These are phyloP conservation scores for Drosophila eohydei DNA, from an alignment of 2,888 invertebrate genomes.

Conservation along the genomic window DNA sequence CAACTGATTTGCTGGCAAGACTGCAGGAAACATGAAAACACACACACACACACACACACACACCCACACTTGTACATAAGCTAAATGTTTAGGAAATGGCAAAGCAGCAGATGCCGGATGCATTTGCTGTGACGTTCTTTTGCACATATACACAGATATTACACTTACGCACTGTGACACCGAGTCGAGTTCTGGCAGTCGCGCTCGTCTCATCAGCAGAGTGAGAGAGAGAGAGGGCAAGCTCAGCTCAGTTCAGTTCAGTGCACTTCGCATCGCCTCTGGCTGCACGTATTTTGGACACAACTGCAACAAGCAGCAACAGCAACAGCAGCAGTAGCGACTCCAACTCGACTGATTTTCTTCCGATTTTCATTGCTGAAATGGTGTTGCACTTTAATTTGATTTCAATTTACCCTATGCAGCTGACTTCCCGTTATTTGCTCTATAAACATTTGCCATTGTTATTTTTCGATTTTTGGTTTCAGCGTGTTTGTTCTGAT, in stretches of 20 bases:
- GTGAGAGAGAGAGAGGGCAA: not conserved
- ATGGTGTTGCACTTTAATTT: constrained; percentile 67
- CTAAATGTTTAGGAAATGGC: constrained; percentile 80
- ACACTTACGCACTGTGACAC: constrained; percentile 53
- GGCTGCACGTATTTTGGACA: constrained; percentile 43
- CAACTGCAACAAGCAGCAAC: constrained; percentile 25
- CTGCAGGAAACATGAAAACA: constrained; percentile 26
- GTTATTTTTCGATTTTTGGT: constrained; percentile 32
- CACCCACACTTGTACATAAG: constrained; percentile 10
- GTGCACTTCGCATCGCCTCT: constrained; percentile 42
- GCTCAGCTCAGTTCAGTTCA: constrained; percentile 39
- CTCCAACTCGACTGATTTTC: constrained; percentile 62
- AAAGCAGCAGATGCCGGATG: constrained; percentile 68
- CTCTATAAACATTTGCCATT: constrained; percentile 31
- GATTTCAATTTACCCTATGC: constrained; percentile 57
- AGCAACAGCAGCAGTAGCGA: not conserved
- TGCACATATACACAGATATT: constrained; percentile 25
- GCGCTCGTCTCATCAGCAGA: constrained; percentile 66
- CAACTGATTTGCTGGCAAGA: constrained; percentile 68
- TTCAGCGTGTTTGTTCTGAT: constrained; percentile 54
- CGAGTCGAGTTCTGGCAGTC: constrained; percentile 34
- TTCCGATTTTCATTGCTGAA: constrained; percentile 51
- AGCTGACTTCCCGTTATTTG: constrained; percentile 14
- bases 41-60: constrained; percentile 15
- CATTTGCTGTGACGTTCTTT: constrained; percentile 57